These are phyloP conservation scores for Sebastes schlegelii DNA, from an alignment of 2,113 vertebrate genomes.

Conservation along the genomic window DNA sequence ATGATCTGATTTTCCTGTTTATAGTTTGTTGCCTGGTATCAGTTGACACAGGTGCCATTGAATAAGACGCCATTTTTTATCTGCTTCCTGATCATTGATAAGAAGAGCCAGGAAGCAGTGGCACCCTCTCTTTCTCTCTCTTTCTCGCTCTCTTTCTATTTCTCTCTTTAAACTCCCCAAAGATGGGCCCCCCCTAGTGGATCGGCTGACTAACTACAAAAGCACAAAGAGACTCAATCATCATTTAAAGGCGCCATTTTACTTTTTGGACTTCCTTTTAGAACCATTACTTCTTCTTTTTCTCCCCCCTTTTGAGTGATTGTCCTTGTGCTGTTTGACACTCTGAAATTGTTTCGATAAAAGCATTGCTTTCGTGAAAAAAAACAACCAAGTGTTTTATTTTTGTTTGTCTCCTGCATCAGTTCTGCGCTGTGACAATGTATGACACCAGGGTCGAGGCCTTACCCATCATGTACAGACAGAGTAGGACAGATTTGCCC, in stretches of 20 bases:
- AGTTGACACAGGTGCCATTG: slow-evolving; percentile 62
- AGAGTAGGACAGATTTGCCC: slow-evolving; percentile 59
- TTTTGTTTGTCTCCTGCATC: slow-evolving; percentile 52
- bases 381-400: slow-evolving; percentile 50
- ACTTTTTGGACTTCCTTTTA: slow-evolving; percentile 50
- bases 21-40: slow-evolving; percentile 66
- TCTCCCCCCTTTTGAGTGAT: slow-evolving; percentile 52
- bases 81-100: slow-evolving; percentile 53
- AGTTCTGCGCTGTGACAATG: slow-evolving; percentile 85
- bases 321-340: slow-evolving; percentile 73
- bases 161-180: slow-evolving; percentile 82
- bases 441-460: slow-evolving; percentile 84
- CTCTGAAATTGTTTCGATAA: slow-evolving; percentile 63
- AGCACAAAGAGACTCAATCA: slow-evolving; percentile 85
- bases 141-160: slow-evolving; percentile 46
- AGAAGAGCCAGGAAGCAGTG: slow-evolving; percentile 54
- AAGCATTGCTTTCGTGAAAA: slow-evolving; percentile 60
- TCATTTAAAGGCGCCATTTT: slow-evolving; percentile 66
- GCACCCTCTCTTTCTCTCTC: slow-evolving; percentile 52
- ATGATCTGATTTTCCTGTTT: slow-evolving; percentile 70
- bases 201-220: slow-evolving; percentile 81
- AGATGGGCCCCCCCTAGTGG: slow-evolving; percentile 78
- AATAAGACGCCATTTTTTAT: slow-evolving; percentile 53
- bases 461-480: slow-evolving; percentile 79
- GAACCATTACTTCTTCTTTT: slow-evolving; percentile 28